Evolutionary conservation across 2,888 invertebrate species (phyloP).

Genomic region (Drosophila mimica): DNA sequence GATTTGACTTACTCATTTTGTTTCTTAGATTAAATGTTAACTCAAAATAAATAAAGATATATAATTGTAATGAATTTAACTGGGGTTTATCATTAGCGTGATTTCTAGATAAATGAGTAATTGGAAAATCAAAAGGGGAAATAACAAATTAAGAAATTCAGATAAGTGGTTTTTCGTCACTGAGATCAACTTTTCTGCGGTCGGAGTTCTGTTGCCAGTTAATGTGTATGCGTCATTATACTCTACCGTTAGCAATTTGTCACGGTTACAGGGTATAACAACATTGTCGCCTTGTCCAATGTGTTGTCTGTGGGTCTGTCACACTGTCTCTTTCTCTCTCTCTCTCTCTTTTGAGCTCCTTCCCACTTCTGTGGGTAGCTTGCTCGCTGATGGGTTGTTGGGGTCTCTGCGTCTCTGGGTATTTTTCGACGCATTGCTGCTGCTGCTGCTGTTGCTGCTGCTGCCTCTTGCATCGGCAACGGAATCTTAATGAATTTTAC

Average conservation of each 20-base stretch:
- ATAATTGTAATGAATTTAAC: background rate
- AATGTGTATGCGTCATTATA: background rate
- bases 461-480: slow-evolving; percentile 71
- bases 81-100: background rate
- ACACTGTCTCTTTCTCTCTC: background rate
- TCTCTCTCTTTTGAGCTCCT: background rate
- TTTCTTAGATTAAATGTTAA: background rate
- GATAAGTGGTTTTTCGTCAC: background rate
- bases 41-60: background rate
- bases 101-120: background rate
- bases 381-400: slow-evolving; percentile 23
- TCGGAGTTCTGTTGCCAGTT: background rate
- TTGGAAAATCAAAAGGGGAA: background rate
- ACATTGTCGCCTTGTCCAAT: slow-evolving; percentile 63
- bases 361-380: slow-evolving; percentile 24
- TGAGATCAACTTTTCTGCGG: background rate
- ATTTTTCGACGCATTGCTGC: slow-evolving; percentile 34
- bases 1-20: background rate
- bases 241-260: background rate
- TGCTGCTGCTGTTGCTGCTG: slow-evolving; percentile 16
- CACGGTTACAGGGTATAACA: slow-evolving; percentile 31
- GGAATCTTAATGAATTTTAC: slow-evolving; percentile 81
- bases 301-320: slow-evolving; percentile 22
- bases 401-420: slow-evolving; percentile 6
- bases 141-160: background rate